Conservation (phyloP, 2,888 invertebrate species). For the Pristionchus arcanus region DNA sequence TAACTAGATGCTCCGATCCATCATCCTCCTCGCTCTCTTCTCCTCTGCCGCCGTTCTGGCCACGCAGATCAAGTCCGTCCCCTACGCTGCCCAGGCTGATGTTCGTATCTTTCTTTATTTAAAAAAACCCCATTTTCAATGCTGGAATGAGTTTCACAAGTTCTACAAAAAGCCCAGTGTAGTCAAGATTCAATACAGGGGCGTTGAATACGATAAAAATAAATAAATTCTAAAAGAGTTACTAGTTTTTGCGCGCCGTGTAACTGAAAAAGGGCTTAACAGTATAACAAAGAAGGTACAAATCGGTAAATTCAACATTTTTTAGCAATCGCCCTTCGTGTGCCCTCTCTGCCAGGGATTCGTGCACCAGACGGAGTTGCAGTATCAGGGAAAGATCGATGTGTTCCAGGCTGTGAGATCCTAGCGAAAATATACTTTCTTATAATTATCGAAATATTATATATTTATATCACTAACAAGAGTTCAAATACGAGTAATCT, state of each 20-base stretch:
- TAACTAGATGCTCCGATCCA: background rate
- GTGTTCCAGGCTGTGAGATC: slow-evolving; percentile 2
- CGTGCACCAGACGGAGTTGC: slow-evolving; percentile 7
- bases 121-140: no score
- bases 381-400: background rate
- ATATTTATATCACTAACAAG: no score
- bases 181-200: no score
- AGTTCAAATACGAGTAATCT: no score
- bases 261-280: no score
- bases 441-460: background rate
- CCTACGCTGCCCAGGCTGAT: background rate
- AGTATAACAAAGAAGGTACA: no score
- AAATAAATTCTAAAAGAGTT: no score
- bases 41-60: background rate
- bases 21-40: slow-evolving; percentile 4
- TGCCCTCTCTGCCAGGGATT: slow-evolving; percentile 45
- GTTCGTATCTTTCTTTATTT: background rate
- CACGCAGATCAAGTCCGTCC: background rate
- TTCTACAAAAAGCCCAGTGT: no score
- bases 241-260: no score
- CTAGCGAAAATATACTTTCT: background rate
- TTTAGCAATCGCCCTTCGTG: slow-evolving; percentile 1
- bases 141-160: no score
- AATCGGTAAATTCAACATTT: background rate
- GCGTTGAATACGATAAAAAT: no score